These are phyloP conservation scores for Synaphobranchus kaupii DNA, from an alignment of 2,797 vertebrate species.

Conservation along the genomic window DNA sequence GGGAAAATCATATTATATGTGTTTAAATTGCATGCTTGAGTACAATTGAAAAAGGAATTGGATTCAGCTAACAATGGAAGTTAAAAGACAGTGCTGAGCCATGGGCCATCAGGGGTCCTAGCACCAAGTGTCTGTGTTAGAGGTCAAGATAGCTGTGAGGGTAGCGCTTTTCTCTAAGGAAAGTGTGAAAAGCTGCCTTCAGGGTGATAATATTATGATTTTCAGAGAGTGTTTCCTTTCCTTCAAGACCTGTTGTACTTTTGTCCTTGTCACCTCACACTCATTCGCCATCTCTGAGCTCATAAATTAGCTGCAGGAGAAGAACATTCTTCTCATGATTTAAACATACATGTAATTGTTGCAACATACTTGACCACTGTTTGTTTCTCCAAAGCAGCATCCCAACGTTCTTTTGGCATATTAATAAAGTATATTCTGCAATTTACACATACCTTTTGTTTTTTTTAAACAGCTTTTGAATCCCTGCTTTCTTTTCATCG, in stretches of 20 bases:
- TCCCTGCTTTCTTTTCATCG: too few species aligned
- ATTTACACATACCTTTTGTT: too few species aligned
- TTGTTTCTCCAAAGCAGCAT: background rate
- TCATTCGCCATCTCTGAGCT: background rate
- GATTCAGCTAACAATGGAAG: background rate
- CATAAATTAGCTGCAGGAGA: background rate
- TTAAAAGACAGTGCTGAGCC: background rate
- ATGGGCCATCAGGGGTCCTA: background rate
- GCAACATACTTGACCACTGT: background rate
- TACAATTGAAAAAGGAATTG: background rate
- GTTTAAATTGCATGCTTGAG: background rate
- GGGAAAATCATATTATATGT: background rate
- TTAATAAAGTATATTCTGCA: background rate
- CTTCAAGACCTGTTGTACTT: background rate
- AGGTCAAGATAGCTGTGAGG: slow-evolving; percentile 11
- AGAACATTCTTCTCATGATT: background rate
- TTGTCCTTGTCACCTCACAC: background rate
- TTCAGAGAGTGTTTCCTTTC: background rate
- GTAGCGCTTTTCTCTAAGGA: background rate
- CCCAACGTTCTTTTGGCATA: background rate
- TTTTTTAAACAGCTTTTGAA: too few species aligned
- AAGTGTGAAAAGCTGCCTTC: background rate
- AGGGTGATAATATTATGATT: slow-evolving; percentile 3
- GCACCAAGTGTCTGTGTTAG: background rate
- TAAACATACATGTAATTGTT: background rate